These are phyloP conservation scores for Amphiura filiformis DNA, from an alignment of 35 echinoderm and acorn worm species.

Conservation along the genomic window DNA sequence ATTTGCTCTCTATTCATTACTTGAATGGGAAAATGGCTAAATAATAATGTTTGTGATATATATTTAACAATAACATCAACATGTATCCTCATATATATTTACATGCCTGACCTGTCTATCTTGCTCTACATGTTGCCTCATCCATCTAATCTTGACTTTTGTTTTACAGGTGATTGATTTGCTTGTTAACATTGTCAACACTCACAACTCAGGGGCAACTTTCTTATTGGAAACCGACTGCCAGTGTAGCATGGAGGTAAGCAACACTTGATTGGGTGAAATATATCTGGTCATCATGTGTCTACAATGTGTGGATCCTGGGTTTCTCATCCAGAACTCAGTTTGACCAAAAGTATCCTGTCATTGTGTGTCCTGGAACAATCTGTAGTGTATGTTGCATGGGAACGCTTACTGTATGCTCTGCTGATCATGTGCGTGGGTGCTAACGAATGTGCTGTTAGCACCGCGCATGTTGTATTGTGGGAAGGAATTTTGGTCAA, in stretches of 20 bases:
- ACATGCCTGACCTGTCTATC: neutral
- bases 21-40: neutral
- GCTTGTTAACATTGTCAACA: conserved; percentile 36
- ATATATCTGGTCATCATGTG: neutral
- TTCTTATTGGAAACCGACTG: conserved; percentile 72
- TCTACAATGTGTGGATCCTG: neutral
- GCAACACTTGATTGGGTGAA: neutral
- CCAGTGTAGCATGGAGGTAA: conserved; percentile 83
- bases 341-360: neutral
- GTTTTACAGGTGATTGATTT: conserved; percentile 39
- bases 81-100: neutral
- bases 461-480: no score
- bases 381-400: no score
- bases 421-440: neutral
- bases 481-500: no score
- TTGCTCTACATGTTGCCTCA: neutral
- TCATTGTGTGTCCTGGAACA: no score
- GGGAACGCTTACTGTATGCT: no score
- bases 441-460: no score
- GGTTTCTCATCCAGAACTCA: no score
- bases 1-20: neutral
- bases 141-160: neutral
- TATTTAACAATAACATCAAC: neutral
- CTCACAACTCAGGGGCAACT: conserved; percentile 37
- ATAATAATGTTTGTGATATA: neutral